phyloP scores from a whole-genome alignment of 2,797 vertebrate genomes.

The Telmatherina bonti region DNA sequence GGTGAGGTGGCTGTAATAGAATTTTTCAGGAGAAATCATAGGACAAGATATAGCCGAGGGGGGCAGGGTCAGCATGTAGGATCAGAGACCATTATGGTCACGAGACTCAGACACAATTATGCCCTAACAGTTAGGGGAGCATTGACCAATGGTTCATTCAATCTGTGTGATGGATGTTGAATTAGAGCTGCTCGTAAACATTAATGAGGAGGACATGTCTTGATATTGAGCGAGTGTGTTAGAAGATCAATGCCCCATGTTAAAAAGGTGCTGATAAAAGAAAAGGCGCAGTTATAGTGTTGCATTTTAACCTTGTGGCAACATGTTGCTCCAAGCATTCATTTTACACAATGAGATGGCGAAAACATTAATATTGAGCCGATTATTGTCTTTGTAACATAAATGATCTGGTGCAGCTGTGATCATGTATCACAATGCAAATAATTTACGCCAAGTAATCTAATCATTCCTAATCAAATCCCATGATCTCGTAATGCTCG shows the following conservation, averaged over 20 bases:
- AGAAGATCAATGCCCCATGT: conserved; percentile 36
- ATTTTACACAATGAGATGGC: conserved; percentile 20
- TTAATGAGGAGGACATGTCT: conserved; percentile 36
- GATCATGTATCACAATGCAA: conserved; percentile 31
- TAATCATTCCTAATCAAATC: conserved; percentile 52
- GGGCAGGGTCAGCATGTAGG: conserved; percentile 25
- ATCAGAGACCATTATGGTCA: conserved; percentile 16
- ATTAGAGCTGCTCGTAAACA: conserved; percentile 46
- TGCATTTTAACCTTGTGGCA: conserved; percentile 6
- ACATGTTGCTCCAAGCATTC: conserved; percentile 5
- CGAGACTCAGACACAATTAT: conserved; percentile 40
- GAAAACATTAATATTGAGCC: conserved; percentile 14
- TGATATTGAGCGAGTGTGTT: conserved; percentile 29
- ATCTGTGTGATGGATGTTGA: conserved; percentile 50
- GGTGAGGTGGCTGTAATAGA: conserved; percentile 67
- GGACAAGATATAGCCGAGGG: conserved; percentile 40
- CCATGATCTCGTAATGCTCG: conserved; percentile 46
- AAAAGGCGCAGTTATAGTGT: not conserved
- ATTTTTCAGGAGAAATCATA: conserved; percentile 66
- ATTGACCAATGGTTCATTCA: conserved; percentile 32
- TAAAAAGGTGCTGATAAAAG: conserved; percentile 15
- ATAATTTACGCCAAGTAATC: conserved; percentile 35
- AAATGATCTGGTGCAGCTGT: conserved; percentile 14
- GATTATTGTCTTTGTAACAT: conserved; percentile 15
- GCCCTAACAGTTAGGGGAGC: conserved; percentile 44